A percentile compares a stretch with the other conserved stretches of the same genome.
Evolutionary conservation across 1,140 invertebrate species (phyloP).

Genomic region (Heliothis subflexa): DNA sequence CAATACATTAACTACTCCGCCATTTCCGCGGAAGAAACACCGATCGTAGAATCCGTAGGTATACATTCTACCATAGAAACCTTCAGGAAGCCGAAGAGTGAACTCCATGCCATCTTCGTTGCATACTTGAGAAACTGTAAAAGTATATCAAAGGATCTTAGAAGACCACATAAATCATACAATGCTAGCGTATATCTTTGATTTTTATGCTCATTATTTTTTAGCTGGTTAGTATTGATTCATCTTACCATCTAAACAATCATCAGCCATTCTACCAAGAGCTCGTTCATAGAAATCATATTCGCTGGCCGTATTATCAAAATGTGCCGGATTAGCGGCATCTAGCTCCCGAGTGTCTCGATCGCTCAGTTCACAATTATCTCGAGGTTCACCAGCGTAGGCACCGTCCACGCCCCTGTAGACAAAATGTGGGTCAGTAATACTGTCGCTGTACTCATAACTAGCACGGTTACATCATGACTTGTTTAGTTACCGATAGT

Average conservation of each 20-base stretch:
- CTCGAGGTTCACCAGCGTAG: conserved; percentile 89
- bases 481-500: conserved; percentile 88
- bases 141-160: background rate
- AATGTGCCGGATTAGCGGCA: conserved; percentile 93
- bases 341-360: conserved; percentile 94
- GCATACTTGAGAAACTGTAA: conserved; percentile 94
- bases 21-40: conserved; percentile 96
- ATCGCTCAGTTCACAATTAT: conserved; percentile 96
- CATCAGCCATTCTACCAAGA: conserved; percentile 89
- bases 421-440: conserved; percentile 42
- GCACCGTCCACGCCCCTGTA: conserved; percentile 77
- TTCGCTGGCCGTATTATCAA: conserved; percentile 92
- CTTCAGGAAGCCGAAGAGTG: conserved; percentile 94
- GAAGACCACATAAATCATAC: background rate
- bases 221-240: background rate
- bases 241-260: conserved; percentile 93
- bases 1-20: conserved; percentile 93
- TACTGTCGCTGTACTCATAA: background rate
- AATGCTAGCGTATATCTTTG: no score
- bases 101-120: conserved; percentile 98
- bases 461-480: conserved; percentile 34
- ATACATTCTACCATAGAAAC: conserved; percentile 95
- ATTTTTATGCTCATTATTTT: no score
- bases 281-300: conserved; percentile 96
- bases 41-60: conserved; percentile 96